Evolutionary conservation across 2,888 invertebrate species (phyloP), one percentile per base, ranked within the genome.

Genomic region (Steinernema carpocapsae): DNA sequence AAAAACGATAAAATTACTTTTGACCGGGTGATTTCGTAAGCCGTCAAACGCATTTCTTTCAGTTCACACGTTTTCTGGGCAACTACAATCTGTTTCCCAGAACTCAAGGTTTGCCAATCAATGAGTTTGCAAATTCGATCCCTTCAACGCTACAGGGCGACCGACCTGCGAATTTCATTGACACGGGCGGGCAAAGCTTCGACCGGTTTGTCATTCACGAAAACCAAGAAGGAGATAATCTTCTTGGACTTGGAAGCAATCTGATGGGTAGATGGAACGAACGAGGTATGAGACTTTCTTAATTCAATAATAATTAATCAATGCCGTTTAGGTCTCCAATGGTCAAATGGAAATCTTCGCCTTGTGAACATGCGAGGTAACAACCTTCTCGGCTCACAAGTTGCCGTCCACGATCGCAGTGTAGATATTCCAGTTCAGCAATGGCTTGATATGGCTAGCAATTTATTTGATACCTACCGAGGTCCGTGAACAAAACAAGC

Each of bases 371-470:
- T 78, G 64, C 59, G 43, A 1, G 78, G 78, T 1, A 78, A 78
- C 46, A 64, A 80, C 14, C 37, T 78, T 7, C 48, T 78, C 1
- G 78, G 78, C n/a, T 78, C 78, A 1, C 77, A 80, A 45, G 73
- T 78, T 14, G 78, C 78, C 1, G 80, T 80, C 0, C 79, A 77
- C 32, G 78, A 78, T 46, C 70, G 76, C 7, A 74, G 77, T 6
- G 48, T 78, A 10, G 80, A 80, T 32, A 80, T 78, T 3, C 78
- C 78, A 14, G 72, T 78, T 26, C 73, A 71, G 29, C 45, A 74
- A 29, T 78, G 79, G 79, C 71, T 78, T 19, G 74, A 78, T 72
- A 72, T 78, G 74, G 78, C 78, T 12, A 80, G 74, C 73, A 78
- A 78, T 48, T 26, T 78, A 6, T 56, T 78, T 10, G 59, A 52